These are phyloP conservation scores for Mobula birostris DNA, from an alignment of 2,113 vertebrate genomes.

Conservation along the genomic window DNA sequence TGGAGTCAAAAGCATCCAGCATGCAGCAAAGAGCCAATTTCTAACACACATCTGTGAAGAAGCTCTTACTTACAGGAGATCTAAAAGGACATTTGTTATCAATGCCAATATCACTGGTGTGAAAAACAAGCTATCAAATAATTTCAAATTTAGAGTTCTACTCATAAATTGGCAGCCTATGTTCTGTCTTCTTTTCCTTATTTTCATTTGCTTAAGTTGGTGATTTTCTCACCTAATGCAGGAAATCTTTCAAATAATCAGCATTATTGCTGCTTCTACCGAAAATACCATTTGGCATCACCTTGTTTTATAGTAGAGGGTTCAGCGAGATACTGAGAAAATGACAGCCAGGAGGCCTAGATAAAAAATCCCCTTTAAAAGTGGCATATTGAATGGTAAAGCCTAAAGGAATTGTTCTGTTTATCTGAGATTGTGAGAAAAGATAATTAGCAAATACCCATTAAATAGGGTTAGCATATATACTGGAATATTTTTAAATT, in stretches of 20 bases:
- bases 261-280: background rate
- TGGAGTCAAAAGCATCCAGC: background rate
- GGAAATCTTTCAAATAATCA: background rate
- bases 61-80: background rate
- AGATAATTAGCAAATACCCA: background rate
- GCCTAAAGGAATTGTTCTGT: background rate
- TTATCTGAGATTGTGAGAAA: background rate
- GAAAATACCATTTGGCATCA: constrained; percentile 10
- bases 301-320: background rate
- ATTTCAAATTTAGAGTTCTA: background rate
- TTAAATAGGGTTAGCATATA: background rate
- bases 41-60: background rate
- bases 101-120: background rate
- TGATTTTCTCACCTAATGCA: background rate
- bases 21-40: background rate
- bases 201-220: background rate
- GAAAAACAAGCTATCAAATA: background rate
- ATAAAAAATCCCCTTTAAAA: background rate
- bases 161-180: background rate
- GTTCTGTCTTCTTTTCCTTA: background rate
- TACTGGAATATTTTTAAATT: constrained; percentile 7
- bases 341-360: background rate
- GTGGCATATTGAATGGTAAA: background rate
- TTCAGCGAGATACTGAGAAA: background rate
- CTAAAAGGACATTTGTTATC: background rate